phyloP scores from a whole-genome alignment of 2,888 invertebrate species.

The Galerucella pusilla region DNA sequence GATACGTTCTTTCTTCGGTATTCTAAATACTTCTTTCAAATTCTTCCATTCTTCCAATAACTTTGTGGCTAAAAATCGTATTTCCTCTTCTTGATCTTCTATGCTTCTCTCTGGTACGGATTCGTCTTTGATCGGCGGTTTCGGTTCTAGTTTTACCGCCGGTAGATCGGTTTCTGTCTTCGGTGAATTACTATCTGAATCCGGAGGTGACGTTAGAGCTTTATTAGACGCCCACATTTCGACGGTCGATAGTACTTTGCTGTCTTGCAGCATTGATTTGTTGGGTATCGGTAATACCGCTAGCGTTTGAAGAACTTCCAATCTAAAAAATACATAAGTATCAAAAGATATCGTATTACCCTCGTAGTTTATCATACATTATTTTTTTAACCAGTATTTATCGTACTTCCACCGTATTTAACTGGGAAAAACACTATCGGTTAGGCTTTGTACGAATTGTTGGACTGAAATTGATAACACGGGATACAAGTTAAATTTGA shows the following conservation, averaged over 20 bases:
- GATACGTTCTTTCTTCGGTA: conserved; percentile 92
- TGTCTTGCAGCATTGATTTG: conserved; percentile 92
- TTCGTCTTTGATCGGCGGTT: conserved; percentile 36
- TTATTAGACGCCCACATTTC: conserved; percentile 80
- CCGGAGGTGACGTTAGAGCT: conserved; percentile 61
- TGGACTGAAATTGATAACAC: too few species aligned
- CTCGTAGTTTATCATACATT: too few species aligned
- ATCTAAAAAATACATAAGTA: conserved; percentile 64
- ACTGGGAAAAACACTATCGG: too few species aligned
- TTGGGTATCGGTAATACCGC: conserved; percentile 91
- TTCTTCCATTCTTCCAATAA: conserved; percentile 81
- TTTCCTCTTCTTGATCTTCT: conserved; percentile 64
- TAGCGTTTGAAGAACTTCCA: conserved; percentile 81
- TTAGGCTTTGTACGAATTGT: too few species aligned
- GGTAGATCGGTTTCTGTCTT: conserved; percentile 44
- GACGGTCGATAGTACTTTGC: conserved; percentile 86
- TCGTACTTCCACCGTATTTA: too few species aligned
- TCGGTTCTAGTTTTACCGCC: conserved; percentile 29
- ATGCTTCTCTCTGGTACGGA: conserved; percentile 41
- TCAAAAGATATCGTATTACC: not conserved
- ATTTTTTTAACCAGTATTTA: too few species aligned
- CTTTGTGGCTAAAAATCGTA: conserved; percentile 71
- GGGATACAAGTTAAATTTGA: too few species aligned
- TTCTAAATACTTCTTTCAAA: conserved; percentile 84
- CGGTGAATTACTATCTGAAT: conserved; percentile 63